Percentiles rank a stretch among this genome's conserved stretches.
Evolutionary conservation across 2,797 vertebrate species (phyloP).

Genomic region (Trachurus trachurus): DNA sequence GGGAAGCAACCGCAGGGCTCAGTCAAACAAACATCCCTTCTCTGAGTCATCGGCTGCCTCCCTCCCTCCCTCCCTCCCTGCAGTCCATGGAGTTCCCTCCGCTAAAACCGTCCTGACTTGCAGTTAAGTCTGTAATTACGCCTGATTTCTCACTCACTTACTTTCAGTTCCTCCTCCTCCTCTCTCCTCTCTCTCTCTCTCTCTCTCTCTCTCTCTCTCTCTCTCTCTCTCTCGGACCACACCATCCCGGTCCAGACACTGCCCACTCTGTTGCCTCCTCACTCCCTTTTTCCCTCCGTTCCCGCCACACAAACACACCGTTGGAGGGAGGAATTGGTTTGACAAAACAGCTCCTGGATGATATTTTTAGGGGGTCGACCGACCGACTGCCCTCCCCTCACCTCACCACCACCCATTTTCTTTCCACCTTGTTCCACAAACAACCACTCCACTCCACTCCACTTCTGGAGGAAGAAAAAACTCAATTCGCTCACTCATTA

Average conservation of each 20-base stretch:
- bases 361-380: constrained; percentile 76
- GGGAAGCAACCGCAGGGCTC: constrained; percentile 65
- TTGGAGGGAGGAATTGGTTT: constrained; percentile 3
- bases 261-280: constrained; percentile 52
- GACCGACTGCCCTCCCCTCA: constrained; percentile 3
- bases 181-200: constrained; percentile 8
- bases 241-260: constrained; percentile 54
- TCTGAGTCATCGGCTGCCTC: constrained; percentile 69
- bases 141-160: constrained; percentile 39
- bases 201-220: constrained; percentile 25
- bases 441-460: constrained; percentile 55
- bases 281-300: constrained; percentile 19
- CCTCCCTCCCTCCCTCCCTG: not conserved
- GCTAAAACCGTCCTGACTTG: constrained; percentile 54
- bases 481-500: constrained; percentile 62
- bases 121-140: constrained; percentile 64
- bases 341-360: constrained; percentile 62
- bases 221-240: constrained; percentile 33
- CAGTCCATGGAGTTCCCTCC: constrained; percentile 69
- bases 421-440: constrained; percentile 79
- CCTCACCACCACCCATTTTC: constrained; percentile 45
- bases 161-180: constrained; percentile 41
- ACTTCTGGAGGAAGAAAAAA: constrained; percentile 50
- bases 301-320: constrained; percentile 4
- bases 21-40: constrained; percentile 75